Evolutionary conservation across 2,113 vertebrate species (phyloP).

Genomic region (Dasyprocta punctata): DNA sequence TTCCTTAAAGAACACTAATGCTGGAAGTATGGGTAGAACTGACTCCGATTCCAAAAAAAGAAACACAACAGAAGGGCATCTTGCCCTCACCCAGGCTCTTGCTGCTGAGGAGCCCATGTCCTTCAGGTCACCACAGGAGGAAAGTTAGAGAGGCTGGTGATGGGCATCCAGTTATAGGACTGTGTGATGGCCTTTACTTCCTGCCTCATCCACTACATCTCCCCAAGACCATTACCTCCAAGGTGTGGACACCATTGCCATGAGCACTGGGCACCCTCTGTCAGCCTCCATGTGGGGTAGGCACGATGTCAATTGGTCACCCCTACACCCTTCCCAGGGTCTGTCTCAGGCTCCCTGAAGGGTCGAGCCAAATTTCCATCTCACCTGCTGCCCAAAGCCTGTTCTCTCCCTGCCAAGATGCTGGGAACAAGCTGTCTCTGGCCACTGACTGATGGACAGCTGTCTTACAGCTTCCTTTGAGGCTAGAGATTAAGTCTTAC

Average conservation of each 20-base stretch:
- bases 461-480: neutral
- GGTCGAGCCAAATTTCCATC: neutral
- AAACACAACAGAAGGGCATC: neutral
- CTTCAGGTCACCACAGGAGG: neutral
- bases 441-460: neutral
- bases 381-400: neutral
- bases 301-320: neutral
- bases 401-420: neutral
- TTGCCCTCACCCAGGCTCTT: neutral
- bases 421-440: neutral
- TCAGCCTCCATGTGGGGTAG: neutral
- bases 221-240: neutral
- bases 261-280: neutral
- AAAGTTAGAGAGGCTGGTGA: too few relatives aligned
- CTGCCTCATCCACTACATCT: neutral
- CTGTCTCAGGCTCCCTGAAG: neutral
- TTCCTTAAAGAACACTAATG: neutral
- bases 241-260: neutral
- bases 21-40: neutral
- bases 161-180: neutral
- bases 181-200: rapidly evolving
- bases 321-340: neutral
- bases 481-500: neutral
- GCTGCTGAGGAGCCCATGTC: neutral
- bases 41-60: neutral